Base-by-base conservation (phyloP, 2,797 vertebrate genomes). In the Dromococcyx pavoninus region DNA sequence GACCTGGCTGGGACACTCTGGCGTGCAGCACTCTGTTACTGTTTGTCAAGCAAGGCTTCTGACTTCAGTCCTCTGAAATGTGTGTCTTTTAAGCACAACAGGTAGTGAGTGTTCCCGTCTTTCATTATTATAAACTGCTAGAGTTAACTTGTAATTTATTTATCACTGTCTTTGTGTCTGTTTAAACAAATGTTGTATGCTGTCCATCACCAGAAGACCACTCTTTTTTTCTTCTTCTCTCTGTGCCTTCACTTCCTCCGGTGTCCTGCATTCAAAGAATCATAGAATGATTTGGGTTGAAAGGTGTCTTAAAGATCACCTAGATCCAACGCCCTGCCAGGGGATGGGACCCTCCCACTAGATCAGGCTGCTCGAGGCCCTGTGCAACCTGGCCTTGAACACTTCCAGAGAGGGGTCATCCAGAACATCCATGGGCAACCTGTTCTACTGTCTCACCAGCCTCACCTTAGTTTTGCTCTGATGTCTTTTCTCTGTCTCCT, bases 11-110 rank as follows among this genome's bases (percentile, higher is more conserved):
- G 3, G 17, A 4, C 11, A 39, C 41, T 19, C 17, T 11, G 17
- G 17, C 8, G 5, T 2, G 9, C 2, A 6, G 3, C 13, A 2
- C 19, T 19, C 22, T 3, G 1, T 1, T 48, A 11, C 14, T 67
- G 35, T 12, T 9, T 33, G 1, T 43, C 61, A 62, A 46, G 28
- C 12, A 53, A 5, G 11, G 7, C n/a, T 81, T 62, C 53, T 54
- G 44, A 15, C 35, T 71, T 62, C 8, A 5, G 1, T 16, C 5
- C 14, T 74, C 39, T 56, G 64, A 75, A 50, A 50, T 5, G 17
- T 0, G 14, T 46, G 10, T 32, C 9, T 65, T 61, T 44, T 7
- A 30, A 32, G 24, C 43, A 21, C 27, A 51, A 37, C 41, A 37
- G 35, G 3, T 10, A 37, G 10, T 3, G 9, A 17, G 7, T 39